These are phyloP conservation scores for Drosophila tanythrix DNA, from an alignment of 2,888 invertebrate species.

Conservation along the genomic window DNA sequence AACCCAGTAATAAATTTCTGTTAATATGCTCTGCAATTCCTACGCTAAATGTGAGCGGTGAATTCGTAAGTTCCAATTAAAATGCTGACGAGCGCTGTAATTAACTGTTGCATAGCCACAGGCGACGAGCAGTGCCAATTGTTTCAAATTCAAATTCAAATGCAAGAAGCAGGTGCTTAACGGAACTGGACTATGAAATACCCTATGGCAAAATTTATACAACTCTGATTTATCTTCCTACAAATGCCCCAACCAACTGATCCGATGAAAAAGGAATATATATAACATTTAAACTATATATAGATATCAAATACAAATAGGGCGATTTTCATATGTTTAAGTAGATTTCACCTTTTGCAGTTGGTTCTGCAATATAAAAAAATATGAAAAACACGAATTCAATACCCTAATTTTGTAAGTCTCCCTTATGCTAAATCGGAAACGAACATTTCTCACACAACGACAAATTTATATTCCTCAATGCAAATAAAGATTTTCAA, in stretches of 20 bases:
- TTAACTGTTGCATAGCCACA: conserved; percentile 9
- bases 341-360: no score
- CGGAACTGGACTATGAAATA: not conserved
- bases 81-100: not conserved
- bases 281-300: not conserved
- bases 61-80: not conserved
- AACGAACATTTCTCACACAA: not conserved
- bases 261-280: not conserved
- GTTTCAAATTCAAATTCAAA: not conserved
- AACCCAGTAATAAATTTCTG: not conserved
- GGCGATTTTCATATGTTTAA: no score
- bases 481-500: not conserved
- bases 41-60: not conserved
- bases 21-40: not conserved
- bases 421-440: not conserved
- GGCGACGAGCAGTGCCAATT: not conserved
- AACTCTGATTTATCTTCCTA: not conserved
- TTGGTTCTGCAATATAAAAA: not conserved
- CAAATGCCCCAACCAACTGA: not conserved
- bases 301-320: not conserved
- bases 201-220: not conserved
- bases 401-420: no score
- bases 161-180: not conserved
- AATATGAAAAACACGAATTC: no score
- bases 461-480: not conserved